Evolutionary conservation across 2,113 vertebrate genomes (phyloP).

Genomic region (Ameiurus melas): DNA sequence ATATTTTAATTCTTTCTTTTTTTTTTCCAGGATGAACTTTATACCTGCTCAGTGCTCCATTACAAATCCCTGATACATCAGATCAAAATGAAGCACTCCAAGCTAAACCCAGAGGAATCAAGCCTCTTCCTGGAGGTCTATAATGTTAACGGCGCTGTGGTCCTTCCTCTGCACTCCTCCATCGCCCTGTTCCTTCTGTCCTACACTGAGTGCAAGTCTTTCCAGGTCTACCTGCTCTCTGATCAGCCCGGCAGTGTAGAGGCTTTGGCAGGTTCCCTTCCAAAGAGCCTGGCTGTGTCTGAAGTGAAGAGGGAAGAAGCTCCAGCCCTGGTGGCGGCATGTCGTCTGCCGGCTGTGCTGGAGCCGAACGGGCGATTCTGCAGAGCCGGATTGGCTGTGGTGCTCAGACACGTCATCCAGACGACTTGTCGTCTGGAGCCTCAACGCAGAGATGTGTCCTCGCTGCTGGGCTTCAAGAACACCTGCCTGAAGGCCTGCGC

Average conservation of each 20-base stretch:
- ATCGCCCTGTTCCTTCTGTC: slow-evolving; percentile 87
- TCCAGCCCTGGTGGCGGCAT: slow-evolving; percentile 80
- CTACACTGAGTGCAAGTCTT: slow-evolving; percentile 86
- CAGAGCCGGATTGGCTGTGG: slow-evolving; percentile 91
- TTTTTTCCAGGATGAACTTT: neutral
- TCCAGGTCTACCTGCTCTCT: slow-evolving; percentile 80
- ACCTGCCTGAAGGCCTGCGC: slow-evolving; percentile 98
- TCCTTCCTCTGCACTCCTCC: slow-evolving; percentile 87
- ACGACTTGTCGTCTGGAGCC: slow-evolving; percentile 75
- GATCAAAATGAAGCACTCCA: slow-evolving; percentile 74
- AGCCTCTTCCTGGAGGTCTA: slow-evolving; percentile 82
- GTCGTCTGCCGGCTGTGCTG: slow-evolving; percentile 82
- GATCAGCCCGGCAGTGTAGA: slow-evolving; percentile 47
- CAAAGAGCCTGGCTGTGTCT: slow-evolving; percentile 62
- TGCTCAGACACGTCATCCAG: slow-evolving; percentile 85
- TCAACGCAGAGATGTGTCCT: slow-evolving; percentile 77
- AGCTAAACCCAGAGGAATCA: slow-evolving; percentile 61
- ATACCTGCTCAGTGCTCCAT: neutral
- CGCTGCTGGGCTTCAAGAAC: slow-evolving; percentile 94
- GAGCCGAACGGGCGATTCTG: slow-evolving; percentile 78
- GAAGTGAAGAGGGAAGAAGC: slow-evolving; percentile 70
- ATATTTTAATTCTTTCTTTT: neutral
- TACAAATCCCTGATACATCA: neutral
- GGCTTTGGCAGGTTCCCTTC: slow-evolving; percentile 58
- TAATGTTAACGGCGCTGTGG: slow-evolving; percentile 62